Percentiles rank a stretch among this genome's conserved stretches.
These are phyloP conservation scores for Glomeris marginata DNA, from an alignment of 2,888 invertebrate species.

Conservation along the genomic window DNA sequence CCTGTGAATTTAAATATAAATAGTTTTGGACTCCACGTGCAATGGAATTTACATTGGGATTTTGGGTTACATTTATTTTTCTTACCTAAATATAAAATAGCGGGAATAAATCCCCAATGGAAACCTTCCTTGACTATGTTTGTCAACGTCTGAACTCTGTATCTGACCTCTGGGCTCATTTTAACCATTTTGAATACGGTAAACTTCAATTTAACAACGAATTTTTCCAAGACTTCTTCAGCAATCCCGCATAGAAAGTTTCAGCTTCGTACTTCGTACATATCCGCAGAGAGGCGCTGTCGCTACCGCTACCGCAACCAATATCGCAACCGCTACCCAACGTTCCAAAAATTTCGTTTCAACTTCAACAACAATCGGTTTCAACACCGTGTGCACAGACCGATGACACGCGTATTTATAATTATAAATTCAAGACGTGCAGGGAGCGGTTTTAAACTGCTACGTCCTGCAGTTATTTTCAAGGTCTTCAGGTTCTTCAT, in stretches of 20 bases:
- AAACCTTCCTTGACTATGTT: slow-evolving; percentile 43
- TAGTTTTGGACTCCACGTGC: neutral
- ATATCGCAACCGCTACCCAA: no score
- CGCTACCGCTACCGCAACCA: no score
- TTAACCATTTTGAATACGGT: slow-evolving; percentile 16
- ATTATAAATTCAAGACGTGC: no score
- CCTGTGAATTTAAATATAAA: slow-evolving; percentile 34
- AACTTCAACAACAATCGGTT: no score
- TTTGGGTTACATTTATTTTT: neutral
- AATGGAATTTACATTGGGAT: neutral
- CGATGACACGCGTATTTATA: no score
- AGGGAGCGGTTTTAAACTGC: no score
- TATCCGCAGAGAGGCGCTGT: no score
- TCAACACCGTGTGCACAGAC: no score
- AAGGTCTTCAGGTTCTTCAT: neutral
- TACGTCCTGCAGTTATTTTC: neutral
- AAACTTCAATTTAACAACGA: neutral
- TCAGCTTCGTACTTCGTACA: no score
- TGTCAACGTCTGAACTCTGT: slow-evolving; percentile 44
- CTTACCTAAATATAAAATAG: slow-evolving; percentile 47
- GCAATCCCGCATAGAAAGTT: no score
- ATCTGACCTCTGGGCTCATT: slow-evolving; percentile 40
- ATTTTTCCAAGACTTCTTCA: no score
- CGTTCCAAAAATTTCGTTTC: no score
- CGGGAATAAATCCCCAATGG: slow-evolving; percentile 54